Conservation (phyloP, 2,113 vertebrate genomes). For the Passerina amoena region DNA sequence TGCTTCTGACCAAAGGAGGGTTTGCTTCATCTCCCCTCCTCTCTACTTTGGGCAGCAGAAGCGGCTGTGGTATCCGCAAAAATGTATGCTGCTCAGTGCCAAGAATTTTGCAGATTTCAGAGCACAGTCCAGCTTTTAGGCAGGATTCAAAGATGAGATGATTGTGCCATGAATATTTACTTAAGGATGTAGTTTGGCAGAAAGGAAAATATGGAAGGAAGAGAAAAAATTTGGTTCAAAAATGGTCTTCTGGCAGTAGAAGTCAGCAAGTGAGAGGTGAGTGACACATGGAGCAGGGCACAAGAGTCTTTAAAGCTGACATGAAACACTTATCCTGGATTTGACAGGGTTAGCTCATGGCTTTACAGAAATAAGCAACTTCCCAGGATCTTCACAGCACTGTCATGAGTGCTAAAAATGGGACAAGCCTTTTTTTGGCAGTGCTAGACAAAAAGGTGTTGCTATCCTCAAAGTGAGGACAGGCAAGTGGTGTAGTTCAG, state of each 20-base stretch:
- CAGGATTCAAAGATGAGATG: not conserved
- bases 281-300: not conserved
- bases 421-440: accelerated
- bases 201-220: not conserved
- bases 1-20: not conserved
- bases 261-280: not conserved
- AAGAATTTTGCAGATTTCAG: not conserved
- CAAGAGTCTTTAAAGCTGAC: not conserved
- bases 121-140: not conserved
- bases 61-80: not conserved
- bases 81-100: not conserved
- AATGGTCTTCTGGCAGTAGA: not conserved
- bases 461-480: not conserved
- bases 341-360: not conserved
- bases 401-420: not conserved
- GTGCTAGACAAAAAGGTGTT: not conserved
- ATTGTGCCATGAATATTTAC: not conserved
- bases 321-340: not conserved
- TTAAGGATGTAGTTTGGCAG: not conserved
- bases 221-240: not conserved
- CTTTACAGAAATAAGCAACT: not conserved
- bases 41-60: not conserved
- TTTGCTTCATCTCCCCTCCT: not conserved
- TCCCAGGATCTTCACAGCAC: not conserved
- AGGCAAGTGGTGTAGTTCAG: not conserved